Evolutionary conservation across 2,888 invertebrate genomes (phyloP), one percentile per base, ranked within the genome.

Genomic region (Girardia tigrina): DNA sequence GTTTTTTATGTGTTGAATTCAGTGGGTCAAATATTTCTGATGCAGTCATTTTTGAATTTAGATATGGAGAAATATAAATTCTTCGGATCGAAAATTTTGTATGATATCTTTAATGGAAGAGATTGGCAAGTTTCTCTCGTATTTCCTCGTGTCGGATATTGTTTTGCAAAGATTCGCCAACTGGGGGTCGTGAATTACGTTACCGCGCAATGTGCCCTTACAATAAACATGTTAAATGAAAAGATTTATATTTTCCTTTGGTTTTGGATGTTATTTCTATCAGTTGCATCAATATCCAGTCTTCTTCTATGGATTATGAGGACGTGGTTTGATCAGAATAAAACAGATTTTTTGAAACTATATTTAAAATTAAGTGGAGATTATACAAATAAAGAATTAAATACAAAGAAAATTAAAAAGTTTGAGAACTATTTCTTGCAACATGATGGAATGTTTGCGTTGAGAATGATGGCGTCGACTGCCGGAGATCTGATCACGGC

Each of bases 171-270:
- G 26, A 26, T 76, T n/a, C 36, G 42, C 26, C 6, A 36, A 1
- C 20, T 69, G 1, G 70, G 42, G 1, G 16, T 28, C 14, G 16
- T n/a, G n/a, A 78, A 78, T 56, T 29, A 70, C 14, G 71, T 71
- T n/a, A 29, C 28, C 14, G 76, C 77, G 16, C 76, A 76, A 70
- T 76, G 76, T 29, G 23, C 69, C 20, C 36, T 76, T 20, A 76
- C 76, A 4, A 69, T 69, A 16, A 76, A 76, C 28, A 77, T 76
- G 76, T 26, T 76, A 27, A 76, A 76, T 70, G 76, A 76, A 28
- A 76, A 76, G 77, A 77, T 76, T 28, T 76, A 76, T 56, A 77
- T 76, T 16, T 76, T 76, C 56, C 76, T 76, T 27, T 76, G 76
- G 76, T 77, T 76, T 29, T 76, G 76, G 76, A 56, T 76, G 26